Percentiles rank a stretch among this genome's conserved stretches.
phyloP scores from a whole-genome alignment of 2,113 vertebrate species.

The Orientallactaga bullata region DNA sequence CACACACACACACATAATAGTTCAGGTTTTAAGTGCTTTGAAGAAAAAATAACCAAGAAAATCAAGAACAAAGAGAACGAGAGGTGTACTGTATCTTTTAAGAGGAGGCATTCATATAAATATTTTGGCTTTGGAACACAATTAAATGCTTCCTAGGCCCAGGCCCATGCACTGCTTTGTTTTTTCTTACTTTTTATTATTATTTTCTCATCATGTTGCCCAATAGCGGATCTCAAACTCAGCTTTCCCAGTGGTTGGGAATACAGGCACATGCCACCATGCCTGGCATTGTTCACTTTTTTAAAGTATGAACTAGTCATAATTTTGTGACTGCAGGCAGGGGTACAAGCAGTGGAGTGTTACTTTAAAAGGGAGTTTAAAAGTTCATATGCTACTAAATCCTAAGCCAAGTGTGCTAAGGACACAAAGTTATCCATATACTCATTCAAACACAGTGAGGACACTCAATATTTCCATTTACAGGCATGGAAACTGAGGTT shows the following conservation, averaged over 20 bases:
- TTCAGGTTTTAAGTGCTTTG: not conserved
- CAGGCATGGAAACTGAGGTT: not conserved
- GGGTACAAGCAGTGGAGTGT: not conserved
- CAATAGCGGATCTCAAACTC: not conserved
- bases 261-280: not conserved
- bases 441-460: not conserved
- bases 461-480: not conserved
- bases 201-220: not conserved
- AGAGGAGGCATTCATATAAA: not conserved
- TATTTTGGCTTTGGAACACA: conserved; percentile 4
- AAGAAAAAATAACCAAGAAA: conserved; percentile 20
- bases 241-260: not conserved
- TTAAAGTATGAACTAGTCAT: not conserved
- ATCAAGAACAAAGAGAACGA: not conserved
- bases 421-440: not conserved
- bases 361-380: not conserved
- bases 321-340: not conserved
- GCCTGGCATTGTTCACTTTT: not conserved
- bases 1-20: too few relatives aligned
- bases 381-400: not conserved
- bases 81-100: not conserved
- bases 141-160: not conserved
- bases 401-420: not conserved
- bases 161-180: not conserved
- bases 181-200: not conserved